Conservation (phyloP, 2,888 invertebrate species). For the Mayetiola destructor region DNA sequence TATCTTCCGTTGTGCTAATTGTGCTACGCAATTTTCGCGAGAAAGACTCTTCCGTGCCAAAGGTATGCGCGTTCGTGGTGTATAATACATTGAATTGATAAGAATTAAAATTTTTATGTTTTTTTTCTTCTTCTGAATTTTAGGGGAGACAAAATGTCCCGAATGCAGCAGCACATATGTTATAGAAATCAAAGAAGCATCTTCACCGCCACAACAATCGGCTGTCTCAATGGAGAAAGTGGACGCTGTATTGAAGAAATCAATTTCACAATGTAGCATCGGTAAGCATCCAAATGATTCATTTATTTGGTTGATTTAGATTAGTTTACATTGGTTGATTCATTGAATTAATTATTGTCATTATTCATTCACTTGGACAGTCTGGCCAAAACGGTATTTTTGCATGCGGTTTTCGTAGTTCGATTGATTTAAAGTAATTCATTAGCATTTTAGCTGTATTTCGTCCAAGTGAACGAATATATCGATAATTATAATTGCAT, state of each 20-base stretch:
- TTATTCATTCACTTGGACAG: too few species aligned
- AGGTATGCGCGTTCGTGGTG: neutral
- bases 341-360: neutral
- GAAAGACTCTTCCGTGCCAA: slow-evolving; percentile 26
- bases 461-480: too few species aligned
- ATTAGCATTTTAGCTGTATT: too few species aligned
- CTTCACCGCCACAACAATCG: slow-evolving; percentile 14
- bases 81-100: neutral
- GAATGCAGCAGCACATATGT: slow-evolving; percentile 45
- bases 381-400: too few species aligned
- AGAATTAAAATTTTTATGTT: neutral
- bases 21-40: slow-evolving; percentile 44
- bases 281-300: slow-evolving; percentile 17
- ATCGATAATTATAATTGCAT: too few species aligned
- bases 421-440: too few species aligned
- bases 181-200: slow-evolving; percentile 27
- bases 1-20: slow-evolving; percentile 46
- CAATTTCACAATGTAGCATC: slow-evolving; percentile 20
- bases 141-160: slow-evolving; percentile 37
- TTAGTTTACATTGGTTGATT: neutral
- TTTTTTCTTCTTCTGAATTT: neutral
- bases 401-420: too few species aligned
- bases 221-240: too few species aligned
- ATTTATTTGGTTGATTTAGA: neutral
- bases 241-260: slow-evolving; percentile 11